A percentile compares a stretch with the other conserved stretches of the same genome.
phyloP scores from a whole-genome alignment of 2,113 vertebrate genomes.

The Dissostichus mawsoni region DNA sequence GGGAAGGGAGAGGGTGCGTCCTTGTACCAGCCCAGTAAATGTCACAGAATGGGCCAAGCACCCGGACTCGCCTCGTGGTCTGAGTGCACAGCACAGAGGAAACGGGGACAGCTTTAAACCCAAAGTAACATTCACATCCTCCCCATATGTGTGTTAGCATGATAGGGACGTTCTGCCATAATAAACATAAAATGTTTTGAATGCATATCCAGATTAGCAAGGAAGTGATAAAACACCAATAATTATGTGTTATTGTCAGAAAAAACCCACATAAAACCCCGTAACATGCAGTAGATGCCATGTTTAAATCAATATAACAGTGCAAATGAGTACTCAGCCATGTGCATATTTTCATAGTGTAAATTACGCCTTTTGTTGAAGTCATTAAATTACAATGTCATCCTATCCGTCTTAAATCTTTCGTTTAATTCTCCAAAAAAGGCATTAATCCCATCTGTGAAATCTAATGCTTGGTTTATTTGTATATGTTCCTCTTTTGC shows the following conservation, averaged over 20 bases:
- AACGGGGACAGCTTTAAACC: constrained; percentile 59
- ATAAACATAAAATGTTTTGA: constrained; percentile 65
- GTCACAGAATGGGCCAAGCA: constrained; percentile 88
- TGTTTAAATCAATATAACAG: background rate
- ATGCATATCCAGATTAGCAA: constrained; percentile 65
- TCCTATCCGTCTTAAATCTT: background rate
- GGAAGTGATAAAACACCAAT: constrained; percentile 65
- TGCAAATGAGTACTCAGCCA: background rate
- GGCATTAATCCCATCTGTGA: background rate
- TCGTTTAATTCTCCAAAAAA: background rate
- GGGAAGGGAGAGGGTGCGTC: constrained; percentile 88
- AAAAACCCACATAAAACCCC: background rate
- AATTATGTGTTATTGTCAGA: constrained; percentile 60
- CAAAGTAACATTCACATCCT: constrained; percentile 27
- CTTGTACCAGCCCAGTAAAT: constrained; percentile 91
- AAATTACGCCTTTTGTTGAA: too few species aligned
- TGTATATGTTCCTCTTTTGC: background rate
- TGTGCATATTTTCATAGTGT: background rate
- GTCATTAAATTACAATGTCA: background rate
- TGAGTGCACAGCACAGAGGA: constrained; percentile 49
- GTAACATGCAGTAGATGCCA: background rate
- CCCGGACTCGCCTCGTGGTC: constrained; percentile 54
- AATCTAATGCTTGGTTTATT: background rate
- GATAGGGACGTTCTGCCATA: constrained; percentile 22
- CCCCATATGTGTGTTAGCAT: constrained; percentile 5